Evolutionary conservation across 2,888 invertebrate species (phyloP).

Genomic region (Agonopterix subpropinquella): DNA sequence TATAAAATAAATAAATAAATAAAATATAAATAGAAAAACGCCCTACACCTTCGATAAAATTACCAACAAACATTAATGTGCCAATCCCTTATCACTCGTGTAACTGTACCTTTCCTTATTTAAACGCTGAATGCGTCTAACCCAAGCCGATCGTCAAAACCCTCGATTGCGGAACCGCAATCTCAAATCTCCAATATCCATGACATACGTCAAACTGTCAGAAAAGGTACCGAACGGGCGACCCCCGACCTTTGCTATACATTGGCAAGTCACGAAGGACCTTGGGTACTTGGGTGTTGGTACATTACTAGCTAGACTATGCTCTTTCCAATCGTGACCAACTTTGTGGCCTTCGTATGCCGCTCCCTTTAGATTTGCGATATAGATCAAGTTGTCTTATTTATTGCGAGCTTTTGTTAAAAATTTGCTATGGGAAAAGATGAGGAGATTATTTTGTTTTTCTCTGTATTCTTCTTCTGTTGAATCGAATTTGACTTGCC

Average conservation of each 20-base stretch:
- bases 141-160: too few species aligned
- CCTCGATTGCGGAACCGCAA: too few species aligned
- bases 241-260: constrained; percentile 49
- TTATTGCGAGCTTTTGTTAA: constrained; percentile 30
- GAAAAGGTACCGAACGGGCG: constrained; percentile 39
- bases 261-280: constrained; percentile 55
- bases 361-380: constrained; percentile 59
- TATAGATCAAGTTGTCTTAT: constrained; percentile 42
- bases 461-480: too few species aligned
- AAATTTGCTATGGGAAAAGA: constrained; percentile 30
- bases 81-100: too few species aligned
- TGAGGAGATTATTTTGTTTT: constrained; percentile 8
- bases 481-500: too few species aligned
- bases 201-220: constrained; percentile 48
- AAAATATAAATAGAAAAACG: too few species aligned
- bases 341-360: constrained; percentile 53
- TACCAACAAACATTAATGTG: too few species aligned
- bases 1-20: too few species aligned
- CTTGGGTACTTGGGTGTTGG: constrained; percentile 38
- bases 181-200: too few species aligned
- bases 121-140: too few species aligned
- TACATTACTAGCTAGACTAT: constrained; percentile 2
- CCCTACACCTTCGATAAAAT: too few species aligned
- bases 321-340: constrained; percentile 65
- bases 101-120: too few species aligned